Base-by-base conservation (phyloP, 2,888 invertebrate genomes). In the Heliconius erato region DNA sequence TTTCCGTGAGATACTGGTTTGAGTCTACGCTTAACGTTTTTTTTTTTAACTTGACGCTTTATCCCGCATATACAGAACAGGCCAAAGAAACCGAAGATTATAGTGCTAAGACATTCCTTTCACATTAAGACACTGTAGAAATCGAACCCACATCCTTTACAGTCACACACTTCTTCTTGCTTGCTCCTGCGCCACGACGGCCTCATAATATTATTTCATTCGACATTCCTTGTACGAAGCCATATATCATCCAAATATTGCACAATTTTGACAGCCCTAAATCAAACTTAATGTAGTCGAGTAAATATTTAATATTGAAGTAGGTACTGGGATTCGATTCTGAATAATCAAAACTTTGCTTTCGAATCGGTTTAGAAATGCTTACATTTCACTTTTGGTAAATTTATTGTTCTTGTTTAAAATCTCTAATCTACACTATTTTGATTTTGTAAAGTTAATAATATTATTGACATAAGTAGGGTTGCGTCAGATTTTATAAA, bases 291-390 rank as follows among this genome's bases (percentile, higher is more conserved):
- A 40, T 23, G n/a, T 14, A 40, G 40, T 71, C 40, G 71, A 14
- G 40, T 71, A 71, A 71, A 71, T 71, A 71, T 71, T 71, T 35
- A 71, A n/a, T 40, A 40, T 67, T n/a, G n/a, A n/a, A n/a, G 16
- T 0, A 28, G 28, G 67, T 67, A 2, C 28, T 67, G 67, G n/a
- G 28, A 67, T 67, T 67, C 28, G 28, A 28, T 2, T 6, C 26
- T 28, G 67, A 28, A 67, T 67, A 28, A 28, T 67, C 28, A 28
- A 67, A 67, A 67, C 1, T 16, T 26, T 28, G 16, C 26, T 67
- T 7, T 11, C 6, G 6, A 67, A 67, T 16, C 28, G 16, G 6
- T 19, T 67, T 67, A 28, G 16, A 63, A 63, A 63, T 63, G 63
- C 11, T 63, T n/a, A 11, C 63, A 63, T 63, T 63, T 63, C 9